These are phyloP conservation scores for Mallotus villosus DNA, from an alignment of 2,797 vertebrate species.

Conservation along the genomic window DNA sequence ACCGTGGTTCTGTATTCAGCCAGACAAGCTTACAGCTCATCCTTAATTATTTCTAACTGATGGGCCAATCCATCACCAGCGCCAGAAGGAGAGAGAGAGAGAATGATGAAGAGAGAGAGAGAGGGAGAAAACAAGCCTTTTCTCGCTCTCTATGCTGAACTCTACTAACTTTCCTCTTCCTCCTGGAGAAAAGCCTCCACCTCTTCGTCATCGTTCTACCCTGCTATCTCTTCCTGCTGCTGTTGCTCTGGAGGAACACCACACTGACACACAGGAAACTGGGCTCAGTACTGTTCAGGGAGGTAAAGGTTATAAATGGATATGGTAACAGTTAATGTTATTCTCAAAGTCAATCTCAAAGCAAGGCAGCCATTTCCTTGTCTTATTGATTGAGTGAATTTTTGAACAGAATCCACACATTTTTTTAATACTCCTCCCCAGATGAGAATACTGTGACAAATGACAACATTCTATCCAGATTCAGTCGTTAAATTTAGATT, in stretches of 20 bases:
- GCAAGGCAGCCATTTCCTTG: background rate
- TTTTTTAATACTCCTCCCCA: background rate
- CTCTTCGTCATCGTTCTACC: background rate
- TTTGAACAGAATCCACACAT: background rate
- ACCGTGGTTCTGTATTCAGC: slow-evolving; percentile 62
- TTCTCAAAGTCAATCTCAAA: slow-evolving; percentile 1
- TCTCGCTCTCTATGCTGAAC: background rate
- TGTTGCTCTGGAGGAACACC: background rate
- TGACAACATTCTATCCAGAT: background rate
- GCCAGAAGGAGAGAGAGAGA: slow-evolving; percentile 44
- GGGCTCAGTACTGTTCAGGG: background rate
- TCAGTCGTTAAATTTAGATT: slow-evolving; percentile 8
- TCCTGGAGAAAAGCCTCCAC: background rate
- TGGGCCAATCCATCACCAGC: slow-evolving; percentile 75
- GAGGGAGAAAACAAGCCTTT: background rate
- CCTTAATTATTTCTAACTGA: slow-evolving; percentile 78
- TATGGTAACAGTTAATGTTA: background rate
- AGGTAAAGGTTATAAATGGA: background rate
- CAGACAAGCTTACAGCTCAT: slow-evolving; percentile 69
- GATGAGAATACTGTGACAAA: slow-evolving; percentile 1
- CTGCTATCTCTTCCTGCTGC: background rate
- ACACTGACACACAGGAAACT: background rate
- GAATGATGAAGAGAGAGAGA: slow-evolving; percentile 18
- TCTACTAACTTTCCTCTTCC: background rate
- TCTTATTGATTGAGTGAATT: background rate